phyloP scores from a whole-genome alignment of 2,888 invertebrate species.

The Ormyrus pomaceus region DNA sequence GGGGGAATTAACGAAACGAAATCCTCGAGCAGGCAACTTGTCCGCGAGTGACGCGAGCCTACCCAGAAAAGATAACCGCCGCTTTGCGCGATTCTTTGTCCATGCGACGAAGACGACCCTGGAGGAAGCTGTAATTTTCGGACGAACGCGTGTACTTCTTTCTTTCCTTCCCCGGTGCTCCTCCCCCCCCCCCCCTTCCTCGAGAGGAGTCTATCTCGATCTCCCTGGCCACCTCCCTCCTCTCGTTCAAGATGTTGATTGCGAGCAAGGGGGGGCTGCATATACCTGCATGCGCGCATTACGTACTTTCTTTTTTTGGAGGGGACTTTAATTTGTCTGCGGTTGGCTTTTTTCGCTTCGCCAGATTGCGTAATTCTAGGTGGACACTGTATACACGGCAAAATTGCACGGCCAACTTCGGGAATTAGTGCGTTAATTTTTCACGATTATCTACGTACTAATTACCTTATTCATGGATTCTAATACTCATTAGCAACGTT shows the following conservation, averaged over 20 bases:
- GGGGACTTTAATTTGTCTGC: slow-evolving; percentile 36
- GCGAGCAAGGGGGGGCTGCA: background rate
- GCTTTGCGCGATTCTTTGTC: slow-evolving; percentile 4
- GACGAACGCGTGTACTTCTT: slow-evolving; percentile 2
- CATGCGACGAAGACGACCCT: slow-evolving; percentile 10
- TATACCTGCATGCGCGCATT: too few species aligned
- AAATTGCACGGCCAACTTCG: background rate
- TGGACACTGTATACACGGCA: background rate
- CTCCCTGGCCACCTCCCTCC: background rate
- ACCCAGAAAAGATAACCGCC: too few species aligned
- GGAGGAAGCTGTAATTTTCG: slow-evolving; percentile 54
- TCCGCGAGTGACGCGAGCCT: slow-evolving; percentile 39
- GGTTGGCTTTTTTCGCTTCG: background rate
- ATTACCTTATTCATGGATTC: too few species aligned
- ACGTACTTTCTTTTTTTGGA: background rate
- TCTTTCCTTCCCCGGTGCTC: slow-evolving; percentile 9
- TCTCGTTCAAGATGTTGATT: slow-evolving; percentile 25
- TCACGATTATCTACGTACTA: too few species aligned
- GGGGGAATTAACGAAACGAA: slow-evolving; percentile 54
- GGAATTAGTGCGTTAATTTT: too few species aligned
- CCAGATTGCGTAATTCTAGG: too few species aligned
- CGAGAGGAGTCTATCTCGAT: slow-evolving; percentile 19
- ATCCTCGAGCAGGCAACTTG: slow-evolving; percentile 46
- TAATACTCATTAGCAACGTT: too few species aligned
- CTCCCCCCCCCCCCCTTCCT: background rate